Conservation (phyloP, 2,888 invertebrate genomes). For the Eurytoma adleriae region DNA sequence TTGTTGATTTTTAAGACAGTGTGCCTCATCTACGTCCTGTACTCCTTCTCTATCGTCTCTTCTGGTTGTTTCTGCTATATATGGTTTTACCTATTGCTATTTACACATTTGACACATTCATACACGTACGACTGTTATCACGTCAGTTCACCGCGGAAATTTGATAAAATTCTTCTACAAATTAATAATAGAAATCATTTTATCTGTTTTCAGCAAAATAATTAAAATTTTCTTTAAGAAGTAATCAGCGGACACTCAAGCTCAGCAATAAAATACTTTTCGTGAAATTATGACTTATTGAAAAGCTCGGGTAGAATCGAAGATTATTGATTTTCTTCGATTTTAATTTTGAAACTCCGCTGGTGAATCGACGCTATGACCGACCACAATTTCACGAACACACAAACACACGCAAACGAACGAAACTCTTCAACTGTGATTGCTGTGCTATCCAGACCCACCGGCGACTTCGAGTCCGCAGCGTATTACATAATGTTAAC, state of each 20-base stretch:
- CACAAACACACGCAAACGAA: conserved; percentile 43
- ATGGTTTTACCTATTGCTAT: conserved; percentile 52
- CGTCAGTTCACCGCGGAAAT: conserved; percentile 24
- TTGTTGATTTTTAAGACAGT: conserved; percentile 55
- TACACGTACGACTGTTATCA: conserved; percentile 24
- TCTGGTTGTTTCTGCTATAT: conserved; percentile 71
- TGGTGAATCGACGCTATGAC: conserved; percentile 33
- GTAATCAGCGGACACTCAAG: too few species aligned
- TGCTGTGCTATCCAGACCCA: conserved; percentile 47
- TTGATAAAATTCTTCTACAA: too few species aligned
- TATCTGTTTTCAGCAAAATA: too few species aligned
- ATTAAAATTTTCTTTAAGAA: too few species aligned
- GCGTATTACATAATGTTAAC: conserved; percentile 20
- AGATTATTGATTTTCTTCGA: neutral
- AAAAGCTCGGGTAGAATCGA: too few species aligned
- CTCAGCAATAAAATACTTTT: too few species aligned
- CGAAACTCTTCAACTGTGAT: conserved; percentile 39
- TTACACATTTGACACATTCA: conserved; percentile 47
- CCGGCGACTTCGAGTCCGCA: conserved; percentile 31
- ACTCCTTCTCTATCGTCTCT: conserved; percentile 67
- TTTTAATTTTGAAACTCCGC: conserved; percentile 18
- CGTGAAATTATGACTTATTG: too few species aligned
- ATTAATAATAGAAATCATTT: too few species aligned
- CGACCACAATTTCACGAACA: conserved; percentile 18
- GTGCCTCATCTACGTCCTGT: conserved; percentile 63